Base-by-base conservation (phyloP, 2,888 invertebrate genomes). In the Agrotis ipsilon region DNA sequence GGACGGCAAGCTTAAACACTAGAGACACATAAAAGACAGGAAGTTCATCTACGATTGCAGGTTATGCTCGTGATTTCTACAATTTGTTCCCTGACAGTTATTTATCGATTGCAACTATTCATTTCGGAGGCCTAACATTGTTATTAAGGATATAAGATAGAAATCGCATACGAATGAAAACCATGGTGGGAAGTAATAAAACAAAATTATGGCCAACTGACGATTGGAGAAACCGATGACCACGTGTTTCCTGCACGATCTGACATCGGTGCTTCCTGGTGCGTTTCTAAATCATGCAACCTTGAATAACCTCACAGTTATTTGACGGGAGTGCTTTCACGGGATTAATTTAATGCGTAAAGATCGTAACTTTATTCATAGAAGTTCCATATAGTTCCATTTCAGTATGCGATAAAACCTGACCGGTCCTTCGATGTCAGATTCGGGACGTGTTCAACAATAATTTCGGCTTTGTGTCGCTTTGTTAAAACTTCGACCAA, bases 391-490 rank as follows among this genome's bases (percentile, higher is more conserved):
- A 67, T 64, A n/a, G n/a, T n/a, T n/a, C n/a, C n/a, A n/a, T 69
- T 74, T 49, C 55, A 60, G 43, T 46, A 16, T 27, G 18, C 49
- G 55, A 74, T 72, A 57, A 68, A 58, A 57, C 71, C 54, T 63
- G 61, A 69, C 57, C 19, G 18, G 21, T 27, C 63, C 21, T 65
- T 24, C 58, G 27, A 39, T 49, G 24, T 57, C 27, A 32, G 39
- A 39, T 39, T 39, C 11, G 39, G 39, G 73, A 45, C 61, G 24
- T 76, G 49, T 85, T 78, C 73, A 72, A 62, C 75, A 84, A 84
- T 86, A 88, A 91, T 91, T 90, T 89, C 80, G 80, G 78, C 82
- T 83, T n/a, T n/a, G n/a, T n/a, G n/a, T n/a, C n/a, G n/a, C n/a
- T n/a, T 81, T 78, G 84, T 77, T 78, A 81, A 90, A 91, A 85